phyloP scores from a whole-genome alignment of 2,888 invertebrate species.

The Pristionchus mayeri region DNA sequence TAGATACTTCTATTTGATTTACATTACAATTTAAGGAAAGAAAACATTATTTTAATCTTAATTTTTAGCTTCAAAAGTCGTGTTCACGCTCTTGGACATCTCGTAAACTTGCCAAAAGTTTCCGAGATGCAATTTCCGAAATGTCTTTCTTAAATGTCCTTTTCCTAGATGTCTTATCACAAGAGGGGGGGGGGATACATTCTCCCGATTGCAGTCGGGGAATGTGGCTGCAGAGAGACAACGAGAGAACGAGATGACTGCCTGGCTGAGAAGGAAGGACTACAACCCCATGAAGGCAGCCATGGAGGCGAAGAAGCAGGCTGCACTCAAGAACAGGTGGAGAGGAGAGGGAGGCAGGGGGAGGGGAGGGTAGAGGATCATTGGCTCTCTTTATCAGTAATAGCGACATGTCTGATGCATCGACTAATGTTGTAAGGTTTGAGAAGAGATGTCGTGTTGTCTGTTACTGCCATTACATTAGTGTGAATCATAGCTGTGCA shows the following conservation, averaged over 20 bases:
- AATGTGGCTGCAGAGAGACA: constrained; percentile 41
- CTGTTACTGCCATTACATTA: too few species aligned
- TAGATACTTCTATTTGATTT: too few species aligned
- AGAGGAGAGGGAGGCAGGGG: neutral
- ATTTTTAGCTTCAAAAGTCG: too few species aligned
- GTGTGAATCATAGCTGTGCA: too few species aligned
- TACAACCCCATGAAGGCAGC: constrained; percentile 96
- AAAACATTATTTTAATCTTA: too few species aligned
- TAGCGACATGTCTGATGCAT: constrained; percentile 46
- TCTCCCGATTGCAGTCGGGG: constrained; percentile 2
- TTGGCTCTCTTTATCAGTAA: constrained; percentile 28
- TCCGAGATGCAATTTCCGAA: too few species aligned
- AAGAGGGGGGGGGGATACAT: too few species aligned
- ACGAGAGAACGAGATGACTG: constrained; percentile 88
- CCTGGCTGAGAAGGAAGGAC: constrained; percentile 94
- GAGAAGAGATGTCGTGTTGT: constrained; percentile 27
- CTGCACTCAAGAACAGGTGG: constrained; percentile 65
- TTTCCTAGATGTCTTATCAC: neutral
- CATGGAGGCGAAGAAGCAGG: constrained; percentile 78
- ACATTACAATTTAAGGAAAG: too few species aligned
- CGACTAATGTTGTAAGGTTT: constrained; percentile 37
- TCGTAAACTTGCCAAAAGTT: too few species aligned
- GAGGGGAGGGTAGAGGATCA: neutral
- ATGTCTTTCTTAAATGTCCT: neutral
- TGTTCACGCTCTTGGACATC: too few species aligned